Evolutionary conservation across 2,113 vertebrate species (phyloP), one percentile per base, ranked within the genome.

Genomic region (Megaceryle torquata): DNA sequence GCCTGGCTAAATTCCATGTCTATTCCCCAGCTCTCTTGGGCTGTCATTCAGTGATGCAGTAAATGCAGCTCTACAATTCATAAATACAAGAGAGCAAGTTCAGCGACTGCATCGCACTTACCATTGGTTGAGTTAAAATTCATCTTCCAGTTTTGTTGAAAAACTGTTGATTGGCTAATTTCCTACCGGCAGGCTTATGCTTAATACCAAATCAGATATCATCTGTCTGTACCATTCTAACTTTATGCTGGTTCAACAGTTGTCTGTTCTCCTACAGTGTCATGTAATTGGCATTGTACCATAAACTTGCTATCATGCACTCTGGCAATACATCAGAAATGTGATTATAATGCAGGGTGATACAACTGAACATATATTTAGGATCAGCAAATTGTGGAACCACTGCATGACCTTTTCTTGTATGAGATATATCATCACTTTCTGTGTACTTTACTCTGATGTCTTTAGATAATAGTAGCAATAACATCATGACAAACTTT

Each of bases 181-280:
- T 89, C 50, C 69, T 89, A 89, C 39, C 8, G 46, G 69, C 26
- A 67, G 89, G 93, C 91, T 96, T 96, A 87, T 76, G 60, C 89
- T 91, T 97, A 95, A 95, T 93, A 82, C 81, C 86, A 82, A 92
- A 93, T 79, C 77, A 95, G 93, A 92, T 95, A 91, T 91, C 74
- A 92, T 95, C 93, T 95, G 95, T 95, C 91, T 95, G 77, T 72
- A 72, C 81, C n/a, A 70, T 93, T 89, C 81, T 91, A 44, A 82
- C 82, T 93, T 95, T 95, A 76, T 95, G 86, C 93, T 95, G 89
- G 57, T 68, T 97, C 91, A 95, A 91, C 91, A 95, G 82, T 92
- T 95, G 95, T 95, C 89, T 93, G 0, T 93, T 91, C 61, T 92
- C 74, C 43, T 65, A 51, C 64, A 84, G 53, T 82, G 89, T 92